Conservation (phyloP, 2,113 vertebrate genomes). For the Apodemus sylvaticus region DNA sequence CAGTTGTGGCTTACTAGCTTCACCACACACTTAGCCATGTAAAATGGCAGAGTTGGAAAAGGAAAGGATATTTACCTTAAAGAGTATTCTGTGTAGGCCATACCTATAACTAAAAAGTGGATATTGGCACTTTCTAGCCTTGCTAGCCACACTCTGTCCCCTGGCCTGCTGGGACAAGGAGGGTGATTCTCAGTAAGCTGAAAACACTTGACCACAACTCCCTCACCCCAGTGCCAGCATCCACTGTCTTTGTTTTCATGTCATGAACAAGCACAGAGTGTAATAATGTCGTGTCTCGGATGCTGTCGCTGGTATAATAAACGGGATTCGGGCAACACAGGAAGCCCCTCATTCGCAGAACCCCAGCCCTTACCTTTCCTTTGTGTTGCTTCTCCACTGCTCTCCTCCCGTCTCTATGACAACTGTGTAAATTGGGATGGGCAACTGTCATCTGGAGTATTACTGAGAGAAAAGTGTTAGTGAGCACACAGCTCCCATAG, state of each 20-base stretch:
- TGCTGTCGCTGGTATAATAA: conserved; percentile 72
- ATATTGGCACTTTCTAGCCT: conserved; percentile 47
- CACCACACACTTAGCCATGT: background rate
- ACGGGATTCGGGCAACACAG: conserved; percentile 55
- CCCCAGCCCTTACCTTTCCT: conserved; percentile 87
- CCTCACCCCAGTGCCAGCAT: conserved; percentile 38
- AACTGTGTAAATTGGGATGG: conserved; percentile 97
- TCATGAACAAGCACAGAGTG: conserved; percentile 25
- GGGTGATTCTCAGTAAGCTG: conserved; percentile 70
- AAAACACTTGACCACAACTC: conserved; percentile 47
- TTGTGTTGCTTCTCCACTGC: conserved; percentile 85
- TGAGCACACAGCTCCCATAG: conserved; percentile 91
- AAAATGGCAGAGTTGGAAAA: background rate
- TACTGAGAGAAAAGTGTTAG: conserved; percentile 93
- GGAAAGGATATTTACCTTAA: background rate
- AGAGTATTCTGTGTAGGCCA: conserved; percentile 46
- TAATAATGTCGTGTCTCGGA: conserved; percentile 32
- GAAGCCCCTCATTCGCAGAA: conserved; percentile 84
- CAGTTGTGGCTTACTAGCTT: conserved; percentile 28
- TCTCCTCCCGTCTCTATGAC: conserved; percentile 95
- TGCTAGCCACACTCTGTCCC: conserved; percentile 43
- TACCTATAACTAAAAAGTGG: conserved; percentile 56
- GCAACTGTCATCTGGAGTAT: conserved; percentile 96
- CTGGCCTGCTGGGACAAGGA: conserved; percentile 28
- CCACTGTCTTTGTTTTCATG: conserved; percentile 39